Conservation (phyloP, 2,888 invertebrate species). For the Zaprionus lineosus region DNA sequence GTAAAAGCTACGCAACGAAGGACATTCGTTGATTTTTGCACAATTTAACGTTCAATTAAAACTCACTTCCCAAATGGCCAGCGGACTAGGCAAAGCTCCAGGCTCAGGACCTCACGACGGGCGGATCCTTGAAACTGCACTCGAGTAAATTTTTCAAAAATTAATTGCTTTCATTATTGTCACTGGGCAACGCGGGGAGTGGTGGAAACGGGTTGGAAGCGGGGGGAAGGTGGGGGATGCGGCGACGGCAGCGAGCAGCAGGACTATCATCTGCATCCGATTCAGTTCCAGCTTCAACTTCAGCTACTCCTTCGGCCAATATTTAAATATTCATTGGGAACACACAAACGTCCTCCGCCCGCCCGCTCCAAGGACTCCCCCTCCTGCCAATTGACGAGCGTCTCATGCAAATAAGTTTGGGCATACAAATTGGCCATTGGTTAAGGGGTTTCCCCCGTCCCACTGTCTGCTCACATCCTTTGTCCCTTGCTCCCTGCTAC, state of each 20-base stretch:
- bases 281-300: slow-evolving; percentile 2
- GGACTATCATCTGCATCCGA: slow-evolving; percentile 12
- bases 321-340: slow-evolving; percentile 69
- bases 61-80: slow-evolving; percentile 32
- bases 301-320: slow-evolving; percentile 22
- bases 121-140: slow-evolving; percentile 61
- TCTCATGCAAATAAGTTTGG: slow-evolving; percentile 73
- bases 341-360: slow-evolving; percentile 19
- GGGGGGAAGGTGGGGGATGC: no score
- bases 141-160: slow-evolving; percentile 58
- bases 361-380: background rate
- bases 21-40: slow-evolving; percentile 39
- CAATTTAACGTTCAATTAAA: slow-evolving; percentile 72
- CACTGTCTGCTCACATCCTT: background rate
- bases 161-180: slow-evolving; percentile 72
- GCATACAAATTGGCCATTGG: slow-evolving; percentile 73
- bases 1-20: slow-evolving; percentile 30
- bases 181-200: no score
- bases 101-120: slow-evolving; percentile 39
- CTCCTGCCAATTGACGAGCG: slow-evolving; percentile 42
- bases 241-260: slow-evolving; percentile 18
- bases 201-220: no score
- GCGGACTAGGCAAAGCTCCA: slow-evolving; percentile 10
- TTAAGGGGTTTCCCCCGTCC: slow-evolving; percentile 35
- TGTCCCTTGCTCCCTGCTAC: no score